Percentiles rank a stretch among this genome's conserved stretches.
Conservation (phyloP, 2,113 vertebrate genomes). For the Panthera uncia region DNA sequence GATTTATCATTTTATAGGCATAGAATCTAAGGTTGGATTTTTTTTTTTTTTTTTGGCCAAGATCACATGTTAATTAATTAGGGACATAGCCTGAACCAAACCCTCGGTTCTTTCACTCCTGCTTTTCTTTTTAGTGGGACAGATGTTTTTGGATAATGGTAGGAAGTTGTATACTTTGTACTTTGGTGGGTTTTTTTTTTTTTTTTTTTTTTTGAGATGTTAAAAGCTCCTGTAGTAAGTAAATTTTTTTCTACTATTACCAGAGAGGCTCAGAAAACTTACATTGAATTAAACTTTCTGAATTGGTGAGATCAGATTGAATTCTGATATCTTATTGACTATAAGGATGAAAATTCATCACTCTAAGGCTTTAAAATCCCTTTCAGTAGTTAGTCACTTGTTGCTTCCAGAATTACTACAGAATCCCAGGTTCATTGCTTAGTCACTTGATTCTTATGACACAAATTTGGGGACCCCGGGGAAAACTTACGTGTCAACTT, state of each 20-base stretch:
- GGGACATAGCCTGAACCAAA: not conserved
- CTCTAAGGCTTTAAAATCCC: not conserved
- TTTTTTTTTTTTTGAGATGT: not conserved
- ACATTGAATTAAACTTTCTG: not conserved
- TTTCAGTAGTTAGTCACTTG: not conserved
- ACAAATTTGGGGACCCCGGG: not conserved
- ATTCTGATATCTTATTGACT: not conserved
- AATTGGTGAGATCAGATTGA: conserved; percentile 4
- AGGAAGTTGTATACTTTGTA: not conserved
- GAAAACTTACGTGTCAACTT: not conserved
- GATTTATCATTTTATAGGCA: not conserved
- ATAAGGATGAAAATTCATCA: not conserved
- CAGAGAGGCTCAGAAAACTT: conserved; percentile 13
- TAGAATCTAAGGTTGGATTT: conserved; percentile 2
- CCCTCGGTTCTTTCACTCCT: not conserved
- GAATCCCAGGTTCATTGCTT: not conserved
- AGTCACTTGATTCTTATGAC: not conserved
- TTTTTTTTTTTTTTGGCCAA: not conserved
- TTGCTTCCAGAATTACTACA: conserved; percentile 19
- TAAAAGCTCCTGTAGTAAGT: not conserved
- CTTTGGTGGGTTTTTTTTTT: too few relatives aligned
- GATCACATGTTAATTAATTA: conserved; percentile 27
- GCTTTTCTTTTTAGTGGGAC: not conserved
- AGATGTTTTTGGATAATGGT: conserved; percentile 14
- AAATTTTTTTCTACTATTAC: not conserved